Conservation (phyloP, 2,888 invertebrate species). For the Watsonalla cultraria region DNA sequence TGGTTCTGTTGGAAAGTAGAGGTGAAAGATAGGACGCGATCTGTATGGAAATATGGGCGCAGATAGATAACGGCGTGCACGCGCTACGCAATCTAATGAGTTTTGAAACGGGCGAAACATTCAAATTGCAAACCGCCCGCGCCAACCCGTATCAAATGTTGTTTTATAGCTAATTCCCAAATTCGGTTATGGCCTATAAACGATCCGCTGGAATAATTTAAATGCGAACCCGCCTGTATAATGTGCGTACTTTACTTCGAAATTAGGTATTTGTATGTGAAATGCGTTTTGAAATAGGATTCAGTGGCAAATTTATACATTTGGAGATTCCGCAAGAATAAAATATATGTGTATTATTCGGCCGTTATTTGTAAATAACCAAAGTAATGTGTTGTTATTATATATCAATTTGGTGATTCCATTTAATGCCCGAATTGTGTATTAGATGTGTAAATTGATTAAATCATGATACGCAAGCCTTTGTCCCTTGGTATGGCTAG, state of each 20-base stretch:
- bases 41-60: constrained; percentile 28
- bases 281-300: constrained; percentile 76
- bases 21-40: neutral
- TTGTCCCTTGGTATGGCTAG: neutral
- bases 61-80: constrained; percentile 56
- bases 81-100: constrained; percentile 73
- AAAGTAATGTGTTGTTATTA: neutral
- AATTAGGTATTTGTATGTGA: constrained; percentile 79
- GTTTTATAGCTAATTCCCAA: constrained; percentile 80
- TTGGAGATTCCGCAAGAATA: constrained; percentile 24
- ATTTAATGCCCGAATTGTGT: neutral
- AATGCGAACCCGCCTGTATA: constrained; percentile 76
- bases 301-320: constrained; percentile 65
- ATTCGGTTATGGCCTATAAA: constrained; percentile 79
- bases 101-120: constrained; percentile 67
- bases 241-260: constrained; percentile 75
- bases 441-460: neutral
- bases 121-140: constrained; percentile 76
- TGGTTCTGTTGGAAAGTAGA: neutral
- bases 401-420: neutral
- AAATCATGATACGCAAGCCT: neutral
- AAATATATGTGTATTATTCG: neutral
- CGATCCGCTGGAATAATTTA: constrained; percentile 79
- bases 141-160: constrained; percentile 78
- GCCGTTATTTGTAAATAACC: neutral